Evolutionary conservation across 2,888 invertebrate species (phyloP).

Genomic region (Himalopsyche kuldschensis): DNA sequence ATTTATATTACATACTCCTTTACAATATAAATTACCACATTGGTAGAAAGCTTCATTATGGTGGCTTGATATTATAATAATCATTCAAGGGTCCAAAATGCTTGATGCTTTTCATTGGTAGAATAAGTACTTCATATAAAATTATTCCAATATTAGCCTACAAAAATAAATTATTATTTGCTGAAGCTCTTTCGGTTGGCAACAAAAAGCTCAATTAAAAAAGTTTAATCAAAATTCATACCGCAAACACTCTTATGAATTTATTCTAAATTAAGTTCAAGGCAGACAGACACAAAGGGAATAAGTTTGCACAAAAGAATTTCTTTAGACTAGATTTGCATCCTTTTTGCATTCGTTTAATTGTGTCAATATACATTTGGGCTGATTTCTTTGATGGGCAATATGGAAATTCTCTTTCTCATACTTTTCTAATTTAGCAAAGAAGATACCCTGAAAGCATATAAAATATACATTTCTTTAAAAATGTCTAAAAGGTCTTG

Average conservation of each 20-base stretch:
- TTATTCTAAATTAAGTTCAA: background rate
- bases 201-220: background rate
- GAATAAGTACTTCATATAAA: too few relatives aligned
- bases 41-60: too few relatives aligned
- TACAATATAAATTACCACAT: too few relatives aligned
- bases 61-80: too few relatives aligned
- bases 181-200: background rate
- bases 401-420: background rate
- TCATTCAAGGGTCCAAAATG: too few relatives aligned
- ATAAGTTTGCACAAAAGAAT: background rate
- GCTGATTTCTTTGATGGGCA: background rate
- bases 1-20: too few relatives aligned
- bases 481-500: background rate
- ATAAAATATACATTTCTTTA: background rate
- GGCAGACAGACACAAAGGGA: background rate
- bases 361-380: background rate
- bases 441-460: background rate
- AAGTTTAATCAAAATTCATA: background rate
- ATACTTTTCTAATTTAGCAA: background rate
- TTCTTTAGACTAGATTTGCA: background rate
- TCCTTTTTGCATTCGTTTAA: background rate
- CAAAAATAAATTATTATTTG: background rate
- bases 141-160: background rate
- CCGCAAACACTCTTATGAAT: background rate
- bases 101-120: too few relatives aligned